These are phyloP conservation scores for Esperia sulphurella DNA, from an alignment of 2,888 invertebrate genomes.

Conservation along the genomic window DNA sequence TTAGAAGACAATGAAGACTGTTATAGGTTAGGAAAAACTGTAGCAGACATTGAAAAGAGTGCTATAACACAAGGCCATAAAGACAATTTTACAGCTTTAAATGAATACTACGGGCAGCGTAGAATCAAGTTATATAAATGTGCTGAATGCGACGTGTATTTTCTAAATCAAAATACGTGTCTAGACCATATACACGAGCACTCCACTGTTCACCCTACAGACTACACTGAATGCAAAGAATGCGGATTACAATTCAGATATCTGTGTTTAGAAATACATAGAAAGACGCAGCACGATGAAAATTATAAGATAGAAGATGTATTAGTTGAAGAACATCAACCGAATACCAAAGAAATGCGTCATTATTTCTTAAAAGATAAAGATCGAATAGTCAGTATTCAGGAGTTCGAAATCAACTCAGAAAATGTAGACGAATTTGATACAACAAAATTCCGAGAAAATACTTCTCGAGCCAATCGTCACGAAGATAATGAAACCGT, in stretches of 20 bases:
- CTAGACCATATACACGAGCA: constrained; percentile 36
- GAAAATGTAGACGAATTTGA: no score
- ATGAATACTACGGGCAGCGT: no score
- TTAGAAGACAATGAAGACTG: no score
- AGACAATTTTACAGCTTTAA: no score
- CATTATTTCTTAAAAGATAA: not conserved
- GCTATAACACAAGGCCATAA: no score
- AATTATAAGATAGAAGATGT: constrained; percentile 37
- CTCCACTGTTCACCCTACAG: constrained; percentile 28
- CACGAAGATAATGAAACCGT: no score
- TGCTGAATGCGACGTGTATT: constrained; percentile 42
- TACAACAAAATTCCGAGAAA: no score
- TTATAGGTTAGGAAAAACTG: no score
- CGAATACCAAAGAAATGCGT: not conserved
- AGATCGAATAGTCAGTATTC: no score
- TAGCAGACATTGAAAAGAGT: no score
- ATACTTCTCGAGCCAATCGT: no score
- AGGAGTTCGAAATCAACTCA: no score
- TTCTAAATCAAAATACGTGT: constrained; percentile 29
- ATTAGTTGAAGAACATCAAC: constrained; percentile 35
- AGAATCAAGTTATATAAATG: constrained; percentile 30
- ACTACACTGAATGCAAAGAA: constrained; percentile 49
- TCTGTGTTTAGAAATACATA: constrained; percentile 31
- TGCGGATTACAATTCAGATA: constrained; percentile 47
- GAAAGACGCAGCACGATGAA: constrained; percentile 32